Base-by-base conservation (phyloP, 64 coral and sea anemone species). In the Porites lutea region DNA sequence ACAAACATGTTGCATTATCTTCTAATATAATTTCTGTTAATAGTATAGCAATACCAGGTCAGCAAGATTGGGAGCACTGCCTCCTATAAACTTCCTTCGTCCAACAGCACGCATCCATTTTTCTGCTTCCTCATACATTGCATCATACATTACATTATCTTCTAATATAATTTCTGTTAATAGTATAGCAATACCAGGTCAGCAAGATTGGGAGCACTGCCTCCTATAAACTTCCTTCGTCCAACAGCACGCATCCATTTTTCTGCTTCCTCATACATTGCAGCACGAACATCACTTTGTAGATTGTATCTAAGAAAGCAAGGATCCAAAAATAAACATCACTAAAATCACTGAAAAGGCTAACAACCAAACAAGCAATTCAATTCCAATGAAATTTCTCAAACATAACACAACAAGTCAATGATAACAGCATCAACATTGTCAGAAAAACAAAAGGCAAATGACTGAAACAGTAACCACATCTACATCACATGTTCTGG, bases 241-340 rank as follows among this genome's bases (percentile, higher is more conserved):
- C 97, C 97, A 83, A 99, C 84, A 48, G 91, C 94, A 60, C 93
- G 96, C 94, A 96, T 89, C 91, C 94, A 99, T 84, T 91, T 96
- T 45, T 96, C 94, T 65, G 91, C 91, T 88, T 99, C 94, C 60
- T 98, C 93, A 74, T 96, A 98, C 81, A 98, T 53, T 6, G 96
- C 88, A 27, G 82, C 71, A 13, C 97, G 94, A 0, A 99, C 97
- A 92, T 99, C 94, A 96, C 96, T 92, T 76, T 96, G 96, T 59
- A 99, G 71, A 71, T 86, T 93, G 84, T 96, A 96, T 51, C 96
- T 98, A 22, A 12, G 86, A 48, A 89, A 16, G 50, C 19, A 22
- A 15, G 23, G 55, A 55, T 77, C 13, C 16, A n/a, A 57, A 23
- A 8, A 20, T 37, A 46, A 59, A 63, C 49, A 13, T 71, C 13